Evolutionary conservation across 2,888 invertebrate genomes (phyloP), one percentile per base, ranked within the genome.

Genomic region (Brachyptera putata): DNA sequence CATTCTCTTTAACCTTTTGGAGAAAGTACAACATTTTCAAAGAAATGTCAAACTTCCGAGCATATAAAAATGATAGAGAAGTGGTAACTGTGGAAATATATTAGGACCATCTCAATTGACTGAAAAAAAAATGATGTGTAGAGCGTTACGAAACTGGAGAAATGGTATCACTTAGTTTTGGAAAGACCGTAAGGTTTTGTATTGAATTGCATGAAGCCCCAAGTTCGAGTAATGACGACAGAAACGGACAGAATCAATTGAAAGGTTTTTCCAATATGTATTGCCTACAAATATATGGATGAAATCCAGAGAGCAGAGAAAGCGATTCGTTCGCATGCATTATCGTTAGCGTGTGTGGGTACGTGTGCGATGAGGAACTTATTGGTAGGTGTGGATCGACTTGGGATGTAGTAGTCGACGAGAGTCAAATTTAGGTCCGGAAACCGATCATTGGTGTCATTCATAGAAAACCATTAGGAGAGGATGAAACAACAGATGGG

Each of bases 201-300:
- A 46, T 46, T 46, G 46, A 24, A 46, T 46, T 46, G 22, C 21
- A n/a, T 46, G 24, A 24, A 46, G 46, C 24, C 46, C 22, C 24
- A 46, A 46, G 46, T 46, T 46, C 46, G 46, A 46, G 46, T 46
- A 46, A 46, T 46, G 46, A 46, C 24, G 46, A 46, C 46, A 46
- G 46, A 46, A 46, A 24, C 46, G 24, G 46, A 46, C 46, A 46
- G 46, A 46, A 46, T 46, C 46, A 46, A 46, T 46, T 46, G 46
- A 46, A 46, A 46, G 46, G 46, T 21, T 46, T 46, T 46, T 46
- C 46, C 4, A 5, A 46, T 24, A 24, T 22, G 46, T 46, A n/a
- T n/a, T n/a, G n/a, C n/a, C n/a, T n/a, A 46, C 46, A 46, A 21
- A 46, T 24, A 46, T 4, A 46, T 24, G 3, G n/a, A n/a, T 16